Evolutionary conservation across 2,888 invertebrate species (phyloP), one percentile per base, ranked within the genome.

Genomic region (Alloscopus bannaensis): DNA sequence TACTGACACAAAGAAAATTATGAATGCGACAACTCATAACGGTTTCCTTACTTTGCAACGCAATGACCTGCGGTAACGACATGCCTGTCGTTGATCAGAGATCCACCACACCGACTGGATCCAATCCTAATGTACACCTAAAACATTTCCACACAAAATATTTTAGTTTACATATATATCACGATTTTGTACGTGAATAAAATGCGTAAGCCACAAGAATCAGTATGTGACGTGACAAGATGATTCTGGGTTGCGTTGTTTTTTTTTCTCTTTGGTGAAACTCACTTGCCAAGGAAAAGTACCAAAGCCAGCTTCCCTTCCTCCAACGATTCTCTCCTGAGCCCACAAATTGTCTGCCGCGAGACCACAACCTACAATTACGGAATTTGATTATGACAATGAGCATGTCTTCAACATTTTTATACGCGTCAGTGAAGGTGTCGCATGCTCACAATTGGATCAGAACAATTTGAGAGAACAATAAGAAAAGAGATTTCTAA

Each of bases 21-120:
- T n/a, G n/a, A n/a, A n/a, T n/a, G n/a, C n/a, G n/a, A n/a, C n/a
- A n/a, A n/a, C n/a, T n/a, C n/a, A n/a, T n/a, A n/a, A n/a, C n/a
- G 29, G 3, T 40, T 18, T 68, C 87, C 88, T 88, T 87, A 91
- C 91, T 91, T 91, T 65, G 97, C 96, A 28, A 97, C 97, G 88
- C 97, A 97, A 88, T 97, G 97, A 0, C 97, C 97, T 3, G 97
- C 97, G 1, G 97, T 97, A 71, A 97, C 95, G 11, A 97, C 96
- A 89, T 96, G 96, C 73, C 94, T 93, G 28, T 95, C 92, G 85
- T 96, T 96, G 86, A 97, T 95, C 82, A 97, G 90, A 0, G 96
- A 96, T 28, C 97, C 97, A 47, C 97, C 97, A 88, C 97, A 97
- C 88, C 97, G 94, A 90, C 96, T 96, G 52, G 96, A 95, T 82